phyloP scores from a whole-genome alignment of 2,797 vertebrate species.

The Brachyrhaphis roseni region DNA sequence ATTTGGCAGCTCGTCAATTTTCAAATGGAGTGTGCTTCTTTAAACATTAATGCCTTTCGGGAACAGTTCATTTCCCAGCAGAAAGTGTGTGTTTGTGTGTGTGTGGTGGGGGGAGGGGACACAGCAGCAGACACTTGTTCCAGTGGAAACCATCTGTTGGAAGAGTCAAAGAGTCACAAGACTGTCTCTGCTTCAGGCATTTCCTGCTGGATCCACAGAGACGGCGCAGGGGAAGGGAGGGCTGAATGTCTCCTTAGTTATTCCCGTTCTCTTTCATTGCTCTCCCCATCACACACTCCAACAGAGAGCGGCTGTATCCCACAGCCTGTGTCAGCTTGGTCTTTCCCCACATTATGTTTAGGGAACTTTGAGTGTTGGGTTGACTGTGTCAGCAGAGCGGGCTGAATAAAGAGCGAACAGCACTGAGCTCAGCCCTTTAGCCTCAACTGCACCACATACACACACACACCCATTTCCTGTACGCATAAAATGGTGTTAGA shows the following conservation, averaged over 20 bases:
- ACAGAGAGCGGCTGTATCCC: slow-evolving; percentile 34
- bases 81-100: slow-evolving; percentile 7
- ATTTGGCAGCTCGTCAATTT: slow-evolving; percentile 22
- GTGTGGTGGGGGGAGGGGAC: slow-evolving; percentile 49
- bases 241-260: slow-evolving; percentile 58
- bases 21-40: slow-evolving; percentile 52
- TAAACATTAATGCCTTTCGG: slow-evolving; percentile 63
- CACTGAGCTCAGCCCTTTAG: slow-evolving; percentile 43
- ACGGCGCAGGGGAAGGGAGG: slow-evolving; percentile 26
- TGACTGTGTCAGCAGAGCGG: slow-evolving; percentile 57
- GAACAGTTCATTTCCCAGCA: slow-evolving; percentile 64
- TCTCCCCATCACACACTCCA: slow-evolving; percentile 34
- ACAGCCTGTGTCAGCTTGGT: slow-evolving; percentile 38
- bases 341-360: slow-evolving; percentile 26
- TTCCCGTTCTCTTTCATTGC: slow-evolving; percentile 56
- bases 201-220: slow-evolving; percentile 79
- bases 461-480: slow-evolving; percentile 64
- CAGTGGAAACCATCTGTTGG: slow-evolving; percentile 82
- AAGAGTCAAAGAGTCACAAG: slow-evolving; percentile 83
- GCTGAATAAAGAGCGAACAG: slow-evolving; percentile 45
- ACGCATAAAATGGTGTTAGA: slow-evolving; percentile 30
- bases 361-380: slow-evolving; percentile 48
- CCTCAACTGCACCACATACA: slow-evolving; percentile 23
- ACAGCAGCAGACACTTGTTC: slow-evolving; percentile 77
- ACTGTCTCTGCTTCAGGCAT: slow-evolving; percentile 81